Evolutionary conservation across 2,888 invertebrate species (phyloP).

Genomic region (Odontomyia ornata): DNA sequence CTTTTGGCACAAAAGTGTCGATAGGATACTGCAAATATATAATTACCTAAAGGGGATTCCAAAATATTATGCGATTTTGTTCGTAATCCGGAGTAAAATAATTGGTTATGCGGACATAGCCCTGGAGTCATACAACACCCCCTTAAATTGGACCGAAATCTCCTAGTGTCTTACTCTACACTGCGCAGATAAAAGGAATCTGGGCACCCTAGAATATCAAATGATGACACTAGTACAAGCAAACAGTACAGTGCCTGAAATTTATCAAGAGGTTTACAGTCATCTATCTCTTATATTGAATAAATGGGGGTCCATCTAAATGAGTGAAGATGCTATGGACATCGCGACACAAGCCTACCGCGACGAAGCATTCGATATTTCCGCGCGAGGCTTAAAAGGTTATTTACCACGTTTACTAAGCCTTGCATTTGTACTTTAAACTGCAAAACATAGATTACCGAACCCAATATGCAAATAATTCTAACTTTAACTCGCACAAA

Average conservation of each 20-base stretch:
- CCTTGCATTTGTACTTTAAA: background rate
- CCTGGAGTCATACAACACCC: too few species aligned
- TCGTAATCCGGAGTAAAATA: background rate
- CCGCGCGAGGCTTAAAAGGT: background rate
- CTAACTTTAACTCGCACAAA: background rate
- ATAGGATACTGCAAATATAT: too few species aligned
- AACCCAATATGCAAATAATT: background rate
- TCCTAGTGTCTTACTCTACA: background rate
- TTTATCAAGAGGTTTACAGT: background rate
- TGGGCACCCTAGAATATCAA: too few species aligned
- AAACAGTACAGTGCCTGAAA: background rate
- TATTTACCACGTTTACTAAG: background rate
- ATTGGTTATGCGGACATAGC: too few species aligned
- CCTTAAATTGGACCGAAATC: background rate
- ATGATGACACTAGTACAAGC: background rate
- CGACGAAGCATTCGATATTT: background rate
- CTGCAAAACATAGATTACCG: background rate
- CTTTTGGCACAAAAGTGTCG: background rate
- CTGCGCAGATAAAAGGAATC: too few species aligned
- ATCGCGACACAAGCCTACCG: background rate
- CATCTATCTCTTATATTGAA: background rate
- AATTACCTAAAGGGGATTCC: too few species aligned
- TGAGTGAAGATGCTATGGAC: background rate
- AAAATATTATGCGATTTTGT: background rate
- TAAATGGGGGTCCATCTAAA: background rate